Conservation (phyloP, 2,113 vertebrate genomes). For the Aplodontia rufa region DNA sequence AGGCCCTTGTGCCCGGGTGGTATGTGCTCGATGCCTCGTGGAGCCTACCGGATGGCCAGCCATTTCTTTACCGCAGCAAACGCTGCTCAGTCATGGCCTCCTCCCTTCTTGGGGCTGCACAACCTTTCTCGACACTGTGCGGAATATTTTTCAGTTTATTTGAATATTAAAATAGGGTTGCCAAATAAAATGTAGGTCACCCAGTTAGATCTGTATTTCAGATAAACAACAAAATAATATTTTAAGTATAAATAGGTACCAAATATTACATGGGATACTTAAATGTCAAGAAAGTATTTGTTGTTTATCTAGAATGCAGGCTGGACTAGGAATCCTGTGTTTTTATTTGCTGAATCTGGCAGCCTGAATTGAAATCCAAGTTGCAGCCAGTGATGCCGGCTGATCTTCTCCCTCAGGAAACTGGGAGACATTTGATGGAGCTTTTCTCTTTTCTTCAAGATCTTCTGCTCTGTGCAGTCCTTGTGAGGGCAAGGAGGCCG, state of each 20-base stretch:
- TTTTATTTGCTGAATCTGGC: neutral
- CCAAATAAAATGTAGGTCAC: neutral
- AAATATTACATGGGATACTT: neutral
- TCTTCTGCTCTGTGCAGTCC: neutral
- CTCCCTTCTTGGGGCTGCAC: neutral
- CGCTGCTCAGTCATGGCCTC: neutral
- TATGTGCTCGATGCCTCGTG: neutral
- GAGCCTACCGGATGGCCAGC: neutral
- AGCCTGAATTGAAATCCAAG: neutral
- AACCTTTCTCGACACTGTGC: neutral
- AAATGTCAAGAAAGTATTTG: neutral
- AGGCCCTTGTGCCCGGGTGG: neutral
- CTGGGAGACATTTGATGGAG: fast-evolving
- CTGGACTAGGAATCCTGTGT: neutral
- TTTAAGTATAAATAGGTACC: neutral
- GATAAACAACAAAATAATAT: neutral
- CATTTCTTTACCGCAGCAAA: neutral
- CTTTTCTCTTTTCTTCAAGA: neutral
- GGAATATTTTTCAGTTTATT: neutral
- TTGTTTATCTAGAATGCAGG: conserved; percentile 14
- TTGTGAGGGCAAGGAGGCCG: neutral
- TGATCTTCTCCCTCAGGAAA: neutral
- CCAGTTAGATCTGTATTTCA: neutral
- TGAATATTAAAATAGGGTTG: neutral
- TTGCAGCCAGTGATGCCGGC: neutral